Percentiles rank a stretch among this genome's conserved stretches.
phyloP scores from a whole-genome alignment of 2,113 vertebrate genomes.

The Cololabis saira region DNA sequence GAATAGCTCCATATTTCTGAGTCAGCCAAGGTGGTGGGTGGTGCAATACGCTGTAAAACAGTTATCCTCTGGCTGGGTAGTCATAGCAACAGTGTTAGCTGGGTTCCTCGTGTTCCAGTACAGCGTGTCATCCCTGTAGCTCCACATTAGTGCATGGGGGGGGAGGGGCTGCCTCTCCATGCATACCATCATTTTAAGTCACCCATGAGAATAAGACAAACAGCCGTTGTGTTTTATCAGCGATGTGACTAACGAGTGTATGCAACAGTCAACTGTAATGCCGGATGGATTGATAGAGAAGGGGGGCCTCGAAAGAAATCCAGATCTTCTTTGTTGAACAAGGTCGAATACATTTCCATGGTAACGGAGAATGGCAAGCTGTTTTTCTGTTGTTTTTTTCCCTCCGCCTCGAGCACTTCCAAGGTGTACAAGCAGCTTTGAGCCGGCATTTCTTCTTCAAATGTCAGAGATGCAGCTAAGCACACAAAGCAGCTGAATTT shows the following conservation, averaged over 20 bases:
- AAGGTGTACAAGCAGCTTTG: slow-evolving; percentile 39
- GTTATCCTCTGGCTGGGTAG: slow-evolving; percentile 80
- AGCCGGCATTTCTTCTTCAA: slow-evolving; percentile 61
- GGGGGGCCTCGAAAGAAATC: neutral
- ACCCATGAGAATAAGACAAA: slow-evolving; percentile 52
- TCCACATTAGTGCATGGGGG: slow-evolving; percentile 17
- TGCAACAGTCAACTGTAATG: neutral
- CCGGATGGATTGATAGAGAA: neutral
- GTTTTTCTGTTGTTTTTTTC: slow-evolving; percentile 56
- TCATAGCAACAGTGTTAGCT: slow-evolving; percentile 82
- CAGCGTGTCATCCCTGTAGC: slow-evolving; percentile 61
- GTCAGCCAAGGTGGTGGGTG: slow-evolving; percentile 61
- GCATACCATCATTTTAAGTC: slow-evolving; percentile 64
- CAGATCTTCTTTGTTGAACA: slow-evolving; percentile 18
- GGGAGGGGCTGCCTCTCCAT: slow-evolving; percentile 20
- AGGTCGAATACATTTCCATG: slow-evolving; percentile 62
- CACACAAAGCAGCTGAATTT: slow-evolving; percentile 30
- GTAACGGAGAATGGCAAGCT: slow-evolving; percentile 61
- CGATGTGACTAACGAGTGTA: neutral
- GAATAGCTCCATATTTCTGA: slow-evolving; percentile 37
- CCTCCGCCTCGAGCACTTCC: slow-evolving; percentile 22
- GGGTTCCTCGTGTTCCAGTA: slow-evolving; percentile 71
- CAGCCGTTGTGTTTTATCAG: slow-evolving; percentile 36
- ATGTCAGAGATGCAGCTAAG: slow-evolving; percentile 63
- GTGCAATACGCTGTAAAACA: slow-evolving; percentile 65